Base-by-base conservation (phyloP, 2,797 vertebrate species). In the Oophaga sylvatica region DNA sequence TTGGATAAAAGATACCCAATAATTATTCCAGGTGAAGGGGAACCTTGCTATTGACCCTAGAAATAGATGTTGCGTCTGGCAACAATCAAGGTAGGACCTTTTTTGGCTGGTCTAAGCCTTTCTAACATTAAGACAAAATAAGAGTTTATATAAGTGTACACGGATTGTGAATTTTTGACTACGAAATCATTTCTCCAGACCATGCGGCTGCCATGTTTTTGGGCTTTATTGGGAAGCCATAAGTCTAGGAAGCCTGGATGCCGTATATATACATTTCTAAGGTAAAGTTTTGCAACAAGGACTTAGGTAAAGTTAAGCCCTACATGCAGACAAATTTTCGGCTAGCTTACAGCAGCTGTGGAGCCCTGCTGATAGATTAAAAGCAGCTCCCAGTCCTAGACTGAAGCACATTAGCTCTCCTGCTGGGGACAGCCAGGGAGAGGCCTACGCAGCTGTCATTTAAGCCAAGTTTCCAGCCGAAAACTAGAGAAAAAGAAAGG, bases 281-380 rank as follows among this genome's bases (percentile, higher is more conserved):
- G 57, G 35, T 67, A 68, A 19, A 63, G 80, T 90, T 92, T 92
- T 91, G 89, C 90, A 87, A 92, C 92, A 96, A 95, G 94, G 94
- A 95, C 95, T 96, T 96, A 94, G 94, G 91, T 90, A 81, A 91
- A 91, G 93, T 91, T 92, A 92, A 92, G 91, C 93, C 93, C 90
- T 90, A 90, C 92, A 91, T 94, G 95, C 95, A 95, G 95, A 94
- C 95, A 93, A 17, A 93, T 95, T 95, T 96, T 95, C 95, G 94
- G 95, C 95, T 95, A 95, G 95, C 94, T 97, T 96, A 96, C 96
- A 96, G 96, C 96, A 98, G 97, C 97, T 98, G 97, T 90, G 95
- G 96, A 94, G 92, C 94, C 97, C 92, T 95, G 97, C 97, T 98
- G 97, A 93, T 97, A 97, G 95, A 97, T 98, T 97, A 97, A 97